Base-by-base conservation (phyloP, 30 jellyfish, hydroid and myxozoan genomes). In the Hydractinia symbiolongicarpus region DNA sequence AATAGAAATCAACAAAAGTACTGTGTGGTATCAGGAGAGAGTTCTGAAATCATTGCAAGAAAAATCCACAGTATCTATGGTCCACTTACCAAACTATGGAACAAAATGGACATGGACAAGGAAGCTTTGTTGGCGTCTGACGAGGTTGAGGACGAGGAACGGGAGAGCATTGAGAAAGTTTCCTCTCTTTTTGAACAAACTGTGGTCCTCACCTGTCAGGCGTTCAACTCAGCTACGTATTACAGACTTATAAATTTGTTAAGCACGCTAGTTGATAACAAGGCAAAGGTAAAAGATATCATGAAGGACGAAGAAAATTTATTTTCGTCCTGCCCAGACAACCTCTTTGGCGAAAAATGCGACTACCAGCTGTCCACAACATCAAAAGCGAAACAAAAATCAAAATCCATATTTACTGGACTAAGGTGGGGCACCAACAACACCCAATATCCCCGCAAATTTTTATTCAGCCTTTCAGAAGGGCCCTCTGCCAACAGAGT, bases 221-320 rank as follows among this genome's bases (percentile, higher is more conserved):
- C 78, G 11, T 13, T 67, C 2, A 67, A 67, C 50, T 15, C 51
- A 13, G 50, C 51, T 13, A 67, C 78, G 21, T 4, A 67, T 4
- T 4, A 67, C 50, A 1, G 78, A 13, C 78, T 1, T 10, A 21
- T 1, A 1, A 67, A 67, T 67, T 1, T 67, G 14, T 21, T 67
- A 4, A 13, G 14, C 1, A 67, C 78, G 4, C 78, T 67, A 1
- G 21, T 67, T 10, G 78, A 67, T 4, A 13, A 15, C 51, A 15
- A 15, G 4, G 3, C 1, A 4, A 15, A 21, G 4, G 78, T 15
- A 4, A 67, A 67, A 21, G 78, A 67, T 13, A 67, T 67, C 21
- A 13, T 67, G 78, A 67, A 67, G 51, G 78, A 67, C 20, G n/a
- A 16, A 10, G 51, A 67, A 15, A 21, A 67, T 15, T 67, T 67